Evolutionary conservation across 2,797 vertebrate species (phyloP).

Genomic region (Halcyon chelicuti): DNA sequence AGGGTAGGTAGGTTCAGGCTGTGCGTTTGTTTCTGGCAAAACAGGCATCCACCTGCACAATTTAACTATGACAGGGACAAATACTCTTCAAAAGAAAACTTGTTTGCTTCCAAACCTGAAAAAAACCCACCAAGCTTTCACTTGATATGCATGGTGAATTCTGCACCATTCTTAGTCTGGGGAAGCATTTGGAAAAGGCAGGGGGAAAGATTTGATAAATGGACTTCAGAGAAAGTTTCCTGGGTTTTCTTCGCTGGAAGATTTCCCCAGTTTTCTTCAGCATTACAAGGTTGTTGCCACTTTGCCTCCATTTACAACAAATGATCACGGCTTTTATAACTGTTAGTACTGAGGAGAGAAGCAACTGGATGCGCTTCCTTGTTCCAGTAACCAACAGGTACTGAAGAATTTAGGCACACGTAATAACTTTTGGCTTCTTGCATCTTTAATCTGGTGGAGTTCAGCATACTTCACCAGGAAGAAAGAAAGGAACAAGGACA

Average conservation of each 20-base stretch:
- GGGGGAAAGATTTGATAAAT: not conserved
- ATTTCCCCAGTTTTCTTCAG: not conserved
- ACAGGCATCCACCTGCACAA: not conserved
- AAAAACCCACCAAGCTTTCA: not conserved
- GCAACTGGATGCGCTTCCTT: not conserved
- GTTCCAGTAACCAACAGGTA: not conserved
- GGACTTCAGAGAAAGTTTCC: not conserved
- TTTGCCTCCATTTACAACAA: not conserved
- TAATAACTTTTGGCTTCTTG: not conserved
- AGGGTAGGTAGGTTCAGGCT: rapidly evolving
- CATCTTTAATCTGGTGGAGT: not conserved
- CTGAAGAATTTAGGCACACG: not conserved
- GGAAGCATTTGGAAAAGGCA: not conserved
- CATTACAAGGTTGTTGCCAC: not conserved
- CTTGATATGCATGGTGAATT: not conserved
- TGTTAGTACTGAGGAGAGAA: rapidly evolving
- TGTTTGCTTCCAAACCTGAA: not conserved
- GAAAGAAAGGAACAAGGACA: not conserved
- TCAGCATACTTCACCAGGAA: not conserved
- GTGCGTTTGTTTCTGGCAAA: not conserved
- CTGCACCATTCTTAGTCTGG: not conserved
- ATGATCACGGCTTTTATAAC: not conserved
- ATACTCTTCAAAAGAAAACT: not conserved
- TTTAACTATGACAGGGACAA: not conserved
- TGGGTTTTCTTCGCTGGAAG: not conserved